Evolutionary conservation across 2,797 vertebrate species (phyloP).

Genomic region (Gadopsis bispinosus): DNA sequence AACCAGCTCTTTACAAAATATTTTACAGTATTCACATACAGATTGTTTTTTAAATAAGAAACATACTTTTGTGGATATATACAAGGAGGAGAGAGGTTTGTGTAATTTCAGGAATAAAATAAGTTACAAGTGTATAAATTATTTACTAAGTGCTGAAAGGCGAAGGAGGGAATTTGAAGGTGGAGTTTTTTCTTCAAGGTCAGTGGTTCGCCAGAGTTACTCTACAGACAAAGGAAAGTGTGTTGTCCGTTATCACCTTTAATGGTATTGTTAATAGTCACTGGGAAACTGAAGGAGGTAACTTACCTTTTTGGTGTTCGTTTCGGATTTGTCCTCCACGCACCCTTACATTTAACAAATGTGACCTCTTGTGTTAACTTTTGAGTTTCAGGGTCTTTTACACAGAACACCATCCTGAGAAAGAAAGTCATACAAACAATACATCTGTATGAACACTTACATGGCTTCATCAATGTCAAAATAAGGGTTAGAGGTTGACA

Average conservation of each 20-base stretch:
- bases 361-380: conserved; percentile 73
- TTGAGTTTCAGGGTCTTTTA: conserved; percentile 71
- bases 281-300: neutral
- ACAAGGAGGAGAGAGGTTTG: conserved; percentile 51
- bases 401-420: conserved; percentile 82
- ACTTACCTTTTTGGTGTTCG: conserved; percentile 68
- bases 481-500: too few relatives aligned
- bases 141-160: conserved; percentile 69
- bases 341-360: conserved; percentile 83
- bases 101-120: conserved; percentile 59
- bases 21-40: conserved; percentile 64
- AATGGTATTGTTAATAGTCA: neutral
- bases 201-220: conserved; percentile 64
- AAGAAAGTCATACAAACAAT: conserved; percentile 7
- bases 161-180: conserved; percentile 23
- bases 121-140: conserved; percentile 65
- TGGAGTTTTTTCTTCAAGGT: conserved; percentile 36
- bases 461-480: neutral
- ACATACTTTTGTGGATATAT: conserved; percentile 49
- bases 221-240: conserved; percentile 60
- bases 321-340: conserved; percentile 67
- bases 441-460: neutral
- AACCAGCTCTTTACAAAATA: conserved; percentile 54
- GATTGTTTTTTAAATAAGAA: conserved; percentile 63
- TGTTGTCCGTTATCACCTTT: conserved; percentile 25